Base-by-base conservation (phyloP, 2,888 invertebrate species). In the Ditula angustiorana region DNA sequence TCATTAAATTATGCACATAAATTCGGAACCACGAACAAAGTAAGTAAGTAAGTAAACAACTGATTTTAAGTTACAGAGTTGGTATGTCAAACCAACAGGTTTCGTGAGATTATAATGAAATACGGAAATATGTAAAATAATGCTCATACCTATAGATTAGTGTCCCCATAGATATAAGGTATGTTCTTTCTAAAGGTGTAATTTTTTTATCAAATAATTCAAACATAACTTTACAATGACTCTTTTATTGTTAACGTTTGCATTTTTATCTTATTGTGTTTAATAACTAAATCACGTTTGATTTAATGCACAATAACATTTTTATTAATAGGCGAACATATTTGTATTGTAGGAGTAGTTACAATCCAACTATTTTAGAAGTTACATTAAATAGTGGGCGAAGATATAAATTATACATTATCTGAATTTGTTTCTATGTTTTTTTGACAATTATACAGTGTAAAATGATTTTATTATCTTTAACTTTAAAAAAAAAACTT, bases 161-260 rank as follows among this genome's bases (percentile, higher is more conserved):
- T n/a, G n/a, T n/a, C n/a, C n/a, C n/a, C n/a, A n/a, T n/a, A n/a
- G n/a, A n/a, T n/a, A n/a, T n/a, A n/a, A n/a, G n/a, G n/a, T n/a
- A n/a, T n/a, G n/a, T n/a, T n/a, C n/a, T n/a, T n/a, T n/a, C n/a
- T n/a, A n/a, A n/a, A n/a, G n/a, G n/a, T n/a, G 33, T 11, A 2
- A 11, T 33, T 11, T 8, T 33, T 11, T 5, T 13, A 16, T 24
- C 1, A 30, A 1, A 21, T 3, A 11, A 58, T 21, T 26, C 30
- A 61, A 61, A 61, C 52, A 16, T 28, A 46, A 26, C 7, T 24
- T 30, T 62, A 59, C 63, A 67, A 55, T 67, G 33, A 62, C 26
- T 33, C 46, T 65, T 67, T 67, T 67, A 67, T 67, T 60, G 37
- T 50, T 63, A 63, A 63, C 63, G 49, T 67, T 61, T 46, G 49